Evolutionary conservation across 2,888 invertebrate genomes (phyloP).

Genomic region (Apotomis turbidana): DNA sequence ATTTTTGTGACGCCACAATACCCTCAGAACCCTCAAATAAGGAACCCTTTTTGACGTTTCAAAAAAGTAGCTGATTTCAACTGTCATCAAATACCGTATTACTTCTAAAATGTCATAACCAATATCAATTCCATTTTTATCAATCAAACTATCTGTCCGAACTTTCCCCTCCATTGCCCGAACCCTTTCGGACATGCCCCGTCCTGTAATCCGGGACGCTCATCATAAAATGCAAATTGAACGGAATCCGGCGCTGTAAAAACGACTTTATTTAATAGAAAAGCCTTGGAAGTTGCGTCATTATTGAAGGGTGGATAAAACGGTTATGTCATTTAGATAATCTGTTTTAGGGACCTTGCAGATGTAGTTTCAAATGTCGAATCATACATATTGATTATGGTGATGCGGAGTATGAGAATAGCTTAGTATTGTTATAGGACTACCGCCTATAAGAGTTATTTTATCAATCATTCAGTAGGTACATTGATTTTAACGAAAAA

Average conservation of each 20-base stretch:
- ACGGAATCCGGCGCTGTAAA: neutral
- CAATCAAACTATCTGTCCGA: constrained; percentile 4
- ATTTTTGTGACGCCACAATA: too few relatives aligned
- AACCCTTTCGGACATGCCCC: constrained; percentile 22
- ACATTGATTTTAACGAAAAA: too few relatives aligned
- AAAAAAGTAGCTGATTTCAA: too few relatives aligned
- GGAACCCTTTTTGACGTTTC: too few relatives aligned
- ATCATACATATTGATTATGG: constrained; percentile 5
- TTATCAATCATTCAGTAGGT: too few relatives aligned
- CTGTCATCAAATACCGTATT: neutral
- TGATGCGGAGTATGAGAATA: too few relatives aligned
- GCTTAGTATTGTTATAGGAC: too few relatives aligned
- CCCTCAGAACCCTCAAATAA: too few relatives aligned
- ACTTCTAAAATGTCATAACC: neutral
- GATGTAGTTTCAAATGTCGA: constrained; percentile 13
- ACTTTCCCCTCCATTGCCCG: constrained; percentile 10
- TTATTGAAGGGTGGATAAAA: neutral
- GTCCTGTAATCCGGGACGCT: constrained; percentile 18
- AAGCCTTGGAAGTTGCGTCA: neutral
- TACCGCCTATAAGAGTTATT: too few relatives aligned
- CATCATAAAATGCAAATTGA: constrained; percentile 34
- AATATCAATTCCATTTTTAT: constrained; percentile 12
- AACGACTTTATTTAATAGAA: neutral
- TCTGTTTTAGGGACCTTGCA: constrained; percentile 10
- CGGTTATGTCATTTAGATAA: constrained; percentile 20